These are phyloP conservation scores for Falco concolor DNA, from an alignment of 2,797 vertebrate species.

Conservation along the genomic window DNA sequence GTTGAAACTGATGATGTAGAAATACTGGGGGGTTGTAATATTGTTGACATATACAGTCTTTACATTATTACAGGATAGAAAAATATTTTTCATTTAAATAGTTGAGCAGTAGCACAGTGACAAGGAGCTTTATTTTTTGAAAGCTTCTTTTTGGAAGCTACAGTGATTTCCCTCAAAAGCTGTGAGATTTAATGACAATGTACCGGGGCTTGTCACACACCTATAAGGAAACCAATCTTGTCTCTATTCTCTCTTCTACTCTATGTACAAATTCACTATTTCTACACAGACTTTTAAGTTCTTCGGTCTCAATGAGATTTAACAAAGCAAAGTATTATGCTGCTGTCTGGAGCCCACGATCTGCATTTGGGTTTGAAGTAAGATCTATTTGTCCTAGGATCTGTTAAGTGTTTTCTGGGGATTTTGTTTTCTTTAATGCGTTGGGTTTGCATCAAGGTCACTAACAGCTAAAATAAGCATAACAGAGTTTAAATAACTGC, in stretches of 20 bases:
- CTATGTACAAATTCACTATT: not conserved
- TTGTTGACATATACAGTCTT: not conserved
- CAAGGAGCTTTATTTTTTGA: not conserved
- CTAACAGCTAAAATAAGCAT: not conserved
- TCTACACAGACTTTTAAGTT: rapidly evolving
- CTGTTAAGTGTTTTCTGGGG: not conserved
- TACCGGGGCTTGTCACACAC: not conserved
- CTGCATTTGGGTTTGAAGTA: not conserved
- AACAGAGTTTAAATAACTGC: not conserved
- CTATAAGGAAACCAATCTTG: not conserved
- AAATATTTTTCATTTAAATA: not conserved
- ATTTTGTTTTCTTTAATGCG: not conserved
- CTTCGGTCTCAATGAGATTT: not conserved
- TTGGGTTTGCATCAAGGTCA: not conserved
- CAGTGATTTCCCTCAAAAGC: not conserved
- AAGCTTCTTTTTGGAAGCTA: not conserved
- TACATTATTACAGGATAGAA: not conserved
- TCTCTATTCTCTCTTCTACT: not conserved
- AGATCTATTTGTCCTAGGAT: not conserved
- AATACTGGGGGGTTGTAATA: not conserved
- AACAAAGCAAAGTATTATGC: not conserved
- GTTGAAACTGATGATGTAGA: not conserved
- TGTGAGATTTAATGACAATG: not conserved
- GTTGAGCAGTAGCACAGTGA: too few relatives aligned
- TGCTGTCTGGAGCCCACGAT: not conserved